Conservation (phyloP, 2,113 vertebrate species). For the Pelmatolapia mariae region DNA sequence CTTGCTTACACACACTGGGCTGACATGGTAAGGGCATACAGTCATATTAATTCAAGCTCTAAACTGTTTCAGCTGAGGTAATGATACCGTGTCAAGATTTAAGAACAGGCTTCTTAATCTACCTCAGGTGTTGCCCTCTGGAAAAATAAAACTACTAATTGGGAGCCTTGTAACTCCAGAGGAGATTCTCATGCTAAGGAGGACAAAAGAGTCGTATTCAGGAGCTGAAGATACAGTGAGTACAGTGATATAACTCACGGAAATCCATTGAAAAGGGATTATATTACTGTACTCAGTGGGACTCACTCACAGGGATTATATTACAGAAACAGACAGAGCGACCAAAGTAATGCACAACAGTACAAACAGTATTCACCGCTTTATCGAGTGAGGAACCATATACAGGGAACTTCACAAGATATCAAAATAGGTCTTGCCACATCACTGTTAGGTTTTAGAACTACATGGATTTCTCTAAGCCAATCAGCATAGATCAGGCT, state of each 20-base stretch:
- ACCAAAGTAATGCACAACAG: not conserved
- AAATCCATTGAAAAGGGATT: not conserved
- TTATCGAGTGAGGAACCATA: not conserved
- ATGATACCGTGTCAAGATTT: not conserved
- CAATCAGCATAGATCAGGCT: not conserved
- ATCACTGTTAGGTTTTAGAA: not conserved
- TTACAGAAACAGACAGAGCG: not conserved
- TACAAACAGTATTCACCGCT: not conserved
- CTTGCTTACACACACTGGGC: not conserved
- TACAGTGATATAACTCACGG: not conserved
- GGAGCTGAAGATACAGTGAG: not conserved
- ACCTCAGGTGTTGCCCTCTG: not conserved
- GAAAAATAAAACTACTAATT: not conserved
- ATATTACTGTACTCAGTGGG: not conserved
- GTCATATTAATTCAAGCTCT: not conserved
- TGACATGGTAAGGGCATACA: not conserved
- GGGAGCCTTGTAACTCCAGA: not conserved
- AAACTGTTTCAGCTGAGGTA: not conserved
- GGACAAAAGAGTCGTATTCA: not conserved
- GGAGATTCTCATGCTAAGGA: not conserved
- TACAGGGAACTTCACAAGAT: not conserved
- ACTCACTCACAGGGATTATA: not conserved
- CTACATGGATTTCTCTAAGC: not conserved
- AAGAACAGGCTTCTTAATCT: not conserved
- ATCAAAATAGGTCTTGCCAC: not conserved